Conservation (phyloP, 2,113 vertebrate species). For the Colistium nudipinnis region DNA sequence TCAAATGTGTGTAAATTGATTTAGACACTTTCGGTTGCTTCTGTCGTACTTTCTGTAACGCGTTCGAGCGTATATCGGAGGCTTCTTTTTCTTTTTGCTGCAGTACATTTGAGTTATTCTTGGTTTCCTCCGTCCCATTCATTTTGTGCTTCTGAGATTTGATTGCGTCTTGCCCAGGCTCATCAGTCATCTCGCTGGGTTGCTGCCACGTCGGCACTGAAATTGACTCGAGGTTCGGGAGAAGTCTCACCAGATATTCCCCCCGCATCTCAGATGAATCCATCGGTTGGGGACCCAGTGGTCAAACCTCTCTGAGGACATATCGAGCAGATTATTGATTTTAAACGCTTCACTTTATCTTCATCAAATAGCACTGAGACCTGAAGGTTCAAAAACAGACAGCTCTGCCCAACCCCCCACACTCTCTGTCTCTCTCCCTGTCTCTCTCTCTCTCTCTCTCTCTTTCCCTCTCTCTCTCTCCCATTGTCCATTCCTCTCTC, state of each 20-base stretch:
- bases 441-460: neutral
- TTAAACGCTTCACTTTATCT: constrained; percentile 79
- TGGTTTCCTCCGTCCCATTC: neutral
- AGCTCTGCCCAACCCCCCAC: constrained; percentile 22
- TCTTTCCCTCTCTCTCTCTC: neutral
- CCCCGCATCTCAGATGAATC: constrained; percentile 46
- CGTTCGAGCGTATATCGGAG: neutral
- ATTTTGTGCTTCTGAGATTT: constrained; percentile 12
- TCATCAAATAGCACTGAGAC: constrained; percentile 72
- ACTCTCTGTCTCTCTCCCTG: neutral
- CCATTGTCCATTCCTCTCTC: constrained; percentile 11
- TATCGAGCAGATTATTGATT: constrained; percentile 78
- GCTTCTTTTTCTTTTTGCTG: neutral
- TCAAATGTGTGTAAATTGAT: neutral
- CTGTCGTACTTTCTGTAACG: neutral
- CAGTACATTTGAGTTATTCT: neutral
- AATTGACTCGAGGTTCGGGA: constrained; percentile 54
- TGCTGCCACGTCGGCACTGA: constrained; percentile 15
- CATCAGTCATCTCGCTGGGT: constrained; percentile 41
- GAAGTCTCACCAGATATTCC: constrained; percentile 56
- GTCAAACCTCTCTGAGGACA: constrained; percentile 64
- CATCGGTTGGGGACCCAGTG: constrained; percentile 41
- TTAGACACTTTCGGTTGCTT: neutral
- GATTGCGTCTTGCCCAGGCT: constrained; percentile 42
- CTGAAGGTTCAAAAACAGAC: constrained; percentile 55